Evolutionary conservation across 2,113 vertebrate species (phyloP).

Genomic region (Carlito syrichta): DNA sequence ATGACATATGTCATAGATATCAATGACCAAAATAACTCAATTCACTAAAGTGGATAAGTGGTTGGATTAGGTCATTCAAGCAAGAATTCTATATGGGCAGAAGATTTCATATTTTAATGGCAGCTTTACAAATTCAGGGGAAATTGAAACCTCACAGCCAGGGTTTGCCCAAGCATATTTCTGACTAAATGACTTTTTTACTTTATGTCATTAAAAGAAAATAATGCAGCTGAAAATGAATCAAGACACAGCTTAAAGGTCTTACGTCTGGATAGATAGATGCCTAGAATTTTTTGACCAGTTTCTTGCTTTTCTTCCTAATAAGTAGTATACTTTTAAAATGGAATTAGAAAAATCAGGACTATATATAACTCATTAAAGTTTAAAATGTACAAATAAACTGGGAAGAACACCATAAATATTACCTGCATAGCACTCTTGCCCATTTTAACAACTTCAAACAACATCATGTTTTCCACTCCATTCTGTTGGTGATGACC

Average conservation of each 20-base stretch:
- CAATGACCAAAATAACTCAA: conserved; percentile 43
- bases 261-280: background rate
- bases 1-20: conserved; percentile 25
- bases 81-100: background rate
- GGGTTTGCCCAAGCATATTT: background rate
- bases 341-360: conserved; percentile 3
- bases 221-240: conserved; percentile 1
- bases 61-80: conserved; percentile 8
- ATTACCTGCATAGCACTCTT: conserved; percentile 99
- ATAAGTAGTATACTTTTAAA: background rate
- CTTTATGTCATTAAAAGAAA: conserved; percentile 1
- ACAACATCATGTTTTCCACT: conserved; percentile 99
- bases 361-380: background rate
- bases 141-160: background rate
- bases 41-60: background rate
- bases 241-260: conserved; percentile 3
- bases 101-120: conserved; percentile 29
- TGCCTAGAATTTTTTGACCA: background rate
- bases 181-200: background rate
- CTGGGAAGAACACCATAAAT: background rate
- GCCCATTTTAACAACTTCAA: conserved; percentile 98
- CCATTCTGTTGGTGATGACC: conserved; percentile 99
- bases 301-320: background rate
- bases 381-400: conserved; percentile 35
- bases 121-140: background rate